Base-by-base conservation (phyloP, 1,140 invertebrate genomes). In the Orchesella cincta region DNA sequence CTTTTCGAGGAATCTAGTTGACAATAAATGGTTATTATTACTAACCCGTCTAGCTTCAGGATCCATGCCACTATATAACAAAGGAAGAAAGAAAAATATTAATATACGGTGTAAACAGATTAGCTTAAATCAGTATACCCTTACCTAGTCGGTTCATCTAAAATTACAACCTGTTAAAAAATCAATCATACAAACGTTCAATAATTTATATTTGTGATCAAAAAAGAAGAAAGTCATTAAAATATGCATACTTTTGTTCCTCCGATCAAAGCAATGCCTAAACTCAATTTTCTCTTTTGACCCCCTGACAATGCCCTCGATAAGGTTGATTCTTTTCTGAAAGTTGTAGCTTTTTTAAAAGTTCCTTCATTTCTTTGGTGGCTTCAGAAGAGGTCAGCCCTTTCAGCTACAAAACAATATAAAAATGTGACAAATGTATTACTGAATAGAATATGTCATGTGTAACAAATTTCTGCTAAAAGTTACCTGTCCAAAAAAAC, bases 401-500 rank as follows among this genome's bases (percentile, higher is more conserved):
- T 83, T 89, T 89, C 75, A 89, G 81, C 86, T 89, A 23, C 0
- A 75, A 64, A 64, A 67, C 73, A 23, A 52, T 73, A 51, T 64
- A 62, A 31, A 1, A n/a, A 12, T 57, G 64, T 75, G 14, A 26
- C 23, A 75, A 31, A 62, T 28, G 18, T 5, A 46, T 74, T 1
- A 1, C 57, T 5, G 18, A 76, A 28, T 18, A 35, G 8, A 20
- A 33, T 64, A 64, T 16, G 18, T 12, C 26, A 14, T 39, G 39
- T 14, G 5, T 76, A 76, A 76, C 5, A 70, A 67, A 64, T 57
- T 64, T 16, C n/a, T n/a, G n/a, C 31, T 46, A 77, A 52, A 14
- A 35, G 90, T 90, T 83, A 93, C 88, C 84, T 90, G 86, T 80
- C 91, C 90, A 85, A 94, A 98, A n/a, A 85, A 97, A 97, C 75